A percentile compares a stretch with the other conserved stretches of the same genome.
Evolutionary conservation across 2,797 vertebrate species (phyloP).

Genomic region (Syncerus caffer): DNA sequence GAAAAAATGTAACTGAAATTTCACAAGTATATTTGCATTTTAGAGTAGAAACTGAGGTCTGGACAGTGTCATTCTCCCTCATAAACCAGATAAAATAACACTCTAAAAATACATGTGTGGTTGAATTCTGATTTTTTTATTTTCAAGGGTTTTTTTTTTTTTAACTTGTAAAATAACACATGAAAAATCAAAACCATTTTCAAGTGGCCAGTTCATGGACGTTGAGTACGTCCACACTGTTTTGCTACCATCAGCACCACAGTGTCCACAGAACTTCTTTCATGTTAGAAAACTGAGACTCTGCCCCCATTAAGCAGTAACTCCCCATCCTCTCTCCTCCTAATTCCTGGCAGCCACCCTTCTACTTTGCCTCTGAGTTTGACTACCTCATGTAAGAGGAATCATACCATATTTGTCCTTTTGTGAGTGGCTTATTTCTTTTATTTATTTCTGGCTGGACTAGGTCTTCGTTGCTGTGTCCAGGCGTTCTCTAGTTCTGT

Average conservation of each 20-base stretch:
- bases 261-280: neutral
- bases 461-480: neutral
- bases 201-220: neutral
- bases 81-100: neutral
- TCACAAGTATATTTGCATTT: conserved; percentile 5
- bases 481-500: neutral
- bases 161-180: neutral
- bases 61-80: neutral
- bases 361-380: neutral
- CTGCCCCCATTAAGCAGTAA: neutral
- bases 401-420: neutral
- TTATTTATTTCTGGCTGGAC: neutral
- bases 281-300: neutral
- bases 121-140: neutral
- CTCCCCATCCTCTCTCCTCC: neutral
- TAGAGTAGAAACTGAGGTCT: neutral
- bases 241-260: neutral
- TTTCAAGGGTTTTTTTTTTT: neutral
- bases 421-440: neutral
- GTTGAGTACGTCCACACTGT: neutral
- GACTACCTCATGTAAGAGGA: neutral
- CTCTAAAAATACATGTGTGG: neutral
- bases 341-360: neutral
- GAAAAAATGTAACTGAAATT: neutral
- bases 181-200: neutral